Conservation (phyloP, 1,140 invertebrate genomes). For the Bombus fervidus region DNA sequence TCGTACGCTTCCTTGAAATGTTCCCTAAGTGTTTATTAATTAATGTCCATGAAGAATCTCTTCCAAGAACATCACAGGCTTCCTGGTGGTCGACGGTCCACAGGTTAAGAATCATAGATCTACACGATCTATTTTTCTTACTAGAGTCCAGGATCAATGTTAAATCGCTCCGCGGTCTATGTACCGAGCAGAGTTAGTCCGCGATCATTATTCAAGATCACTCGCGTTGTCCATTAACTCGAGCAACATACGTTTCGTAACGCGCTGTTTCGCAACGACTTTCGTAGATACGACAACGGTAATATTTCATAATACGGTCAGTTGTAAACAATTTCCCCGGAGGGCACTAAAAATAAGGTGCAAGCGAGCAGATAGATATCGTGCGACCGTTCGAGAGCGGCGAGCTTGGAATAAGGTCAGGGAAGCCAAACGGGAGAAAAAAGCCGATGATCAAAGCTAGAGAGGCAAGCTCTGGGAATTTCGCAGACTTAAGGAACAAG, state of each 20-base stretch:
- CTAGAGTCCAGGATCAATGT: conserved; percentile 6
- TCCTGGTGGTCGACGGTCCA: neutral
- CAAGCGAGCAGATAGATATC: conserved; percentile 43
- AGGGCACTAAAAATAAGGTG: conserved; percentile 47
- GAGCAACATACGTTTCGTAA: conserved; percentile 28
- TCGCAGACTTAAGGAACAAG: neutral
- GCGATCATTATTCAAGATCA: conserved; percentile 53
- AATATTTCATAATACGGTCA: conserved; percentile 49
- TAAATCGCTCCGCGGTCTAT: neutral
- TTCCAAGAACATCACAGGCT: neutral
- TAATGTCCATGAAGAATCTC: neutral
- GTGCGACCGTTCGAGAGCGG: conserved; percentile 56
- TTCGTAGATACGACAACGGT: conserved; percentile 45
- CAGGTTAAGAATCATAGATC: neutral
- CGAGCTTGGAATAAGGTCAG: conserved; percentile 72
- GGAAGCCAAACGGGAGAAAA: conserved; percentile 71
- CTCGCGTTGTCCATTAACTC: conserved; percentile 26
- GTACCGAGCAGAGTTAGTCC: neutral
- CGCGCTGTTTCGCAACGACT: conserved; percentile 44
- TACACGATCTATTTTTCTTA: neutral
- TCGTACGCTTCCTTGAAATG: neutral
- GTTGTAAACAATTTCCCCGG: conserved; percentile 49
- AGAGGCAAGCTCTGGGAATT: neutral
- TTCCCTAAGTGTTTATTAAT: neutral
- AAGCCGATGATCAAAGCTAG: conserved; percentile 38